These are phyloP conservation scores for Chiloscyllium punctatum DNA, from an alignment of 2,797 vertebrate genomes.

Conservation along the genomic window DNA sequence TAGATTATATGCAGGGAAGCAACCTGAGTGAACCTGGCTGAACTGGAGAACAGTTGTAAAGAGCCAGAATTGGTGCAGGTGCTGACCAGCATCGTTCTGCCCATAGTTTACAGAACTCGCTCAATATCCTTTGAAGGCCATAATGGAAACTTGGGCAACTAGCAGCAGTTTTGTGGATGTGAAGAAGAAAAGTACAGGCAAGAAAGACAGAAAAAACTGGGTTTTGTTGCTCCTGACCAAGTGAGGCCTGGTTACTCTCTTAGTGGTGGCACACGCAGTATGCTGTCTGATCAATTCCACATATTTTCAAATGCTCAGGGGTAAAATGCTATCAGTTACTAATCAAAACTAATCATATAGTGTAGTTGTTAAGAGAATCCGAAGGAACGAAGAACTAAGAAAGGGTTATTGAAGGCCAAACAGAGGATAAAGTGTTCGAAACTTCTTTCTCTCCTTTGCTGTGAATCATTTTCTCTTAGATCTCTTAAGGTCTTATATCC, in stretches of 20 bases:
- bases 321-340: background rate
- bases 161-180: background rate
- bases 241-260: background rate
- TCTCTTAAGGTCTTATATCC: background rate
- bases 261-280: background rate
- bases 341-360: background rate
- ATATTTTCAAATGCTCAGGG: background rate
- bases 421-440: background rate
- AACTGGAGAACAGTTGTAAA: background rate
- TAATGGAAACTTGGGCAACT: background rate
- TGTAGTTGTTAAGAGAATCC: background rate
- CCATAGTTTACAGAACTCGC: background rate
- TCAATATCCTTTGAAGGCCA: background rate
- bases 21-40: background rate
- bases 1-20: too few species aligned
- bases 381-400: conserved; percentile 1
- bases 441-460: conserved; percentile 13
- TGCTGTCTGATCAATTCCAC: background rate
- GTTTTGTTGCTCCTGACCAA: background rate
- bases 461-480: conserved; percentile 40
- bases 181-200: background rate
- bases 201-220: background rate
- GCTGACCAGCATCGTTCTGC: background rate
- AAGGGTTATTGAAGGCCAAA: conserved; percentile 25
- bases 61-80: background rate